These are phyloP conservation scores for Champsocephalus gunnari DNA, from an alignment of 2,797 vertebrate genomes.

Conservation along the genomic window DNA sequence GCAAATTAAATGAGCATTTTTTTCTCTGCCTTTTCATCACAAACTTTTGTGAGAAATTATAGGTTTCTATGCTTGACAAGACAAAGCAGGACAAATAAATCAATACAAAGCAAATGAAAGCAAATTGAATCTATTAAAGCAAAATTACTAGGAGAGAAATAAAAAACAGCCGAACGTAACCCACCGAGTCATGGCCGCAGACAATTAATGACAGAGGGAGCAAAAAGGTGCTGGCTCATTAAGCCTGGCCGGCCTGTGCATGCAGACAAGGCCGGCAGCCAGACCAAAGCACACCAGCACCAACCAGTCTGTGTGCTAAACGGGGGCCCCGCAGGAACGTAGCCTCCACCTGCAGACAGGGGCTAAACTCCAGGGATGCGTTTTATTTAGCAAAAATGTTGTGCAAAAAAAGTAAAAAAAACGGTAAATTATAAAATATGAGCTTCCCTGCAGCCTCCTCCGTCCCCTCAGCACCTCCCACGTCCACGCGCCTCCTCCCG, in stretches of 20 bases:
- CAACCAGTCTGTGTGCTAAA: conserved; percentile 35
- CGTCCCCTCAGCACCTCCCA: conserved; percentile 43
- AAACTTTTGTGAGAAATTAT: conserved; percentile 78
- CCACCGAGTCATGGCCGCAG: conserved; percentile 56
- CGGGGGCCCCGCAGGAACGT: conserved; percentile 20
- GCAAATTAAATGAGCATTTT: conserved; percentile 74
- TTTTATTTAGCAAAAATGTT: conserved; percentile 46
- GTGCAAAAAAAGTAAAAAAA: conserved; percentile 6
- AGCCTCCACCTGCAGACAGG: conserved; percentile 50
- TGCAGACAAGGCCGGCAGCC: conserved; percentile 55
- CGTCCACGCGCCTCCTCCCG: conserved; percentile 29
- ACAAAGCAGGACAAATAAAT: conserved; percentile 83
- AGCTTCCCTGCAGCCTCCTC: conserved; percentile 26
- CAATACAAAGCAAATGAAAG: conserved; percentile 83
- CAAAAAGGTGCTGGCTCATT: conserved; percentile 76
- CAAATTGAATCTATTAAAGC: conserved; percentile 83
- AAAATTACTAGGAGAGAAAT: conserved; percentile 70
- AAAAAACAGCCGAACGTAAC: conserved; percentile 51
- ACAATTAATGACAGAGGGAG: conserved; percentile 77
- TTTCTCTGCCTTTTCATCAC: conserved; percentile 38
- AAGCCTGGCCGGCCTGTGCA: conserved; percentile 55
- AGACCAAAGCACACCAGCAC: conserved; percentile 50
- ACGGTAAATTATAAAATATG: conserved; percentile 38
- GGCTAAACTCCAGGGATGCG: conserved; percentile 54
- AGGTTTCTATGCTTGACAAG: conserved; percentile 78